A percentile compares a stretch with the other conserved stretches of the same genome.
These are phyloP conservation scores for Stenodema calcarata DNA, from an alignment of 2,888 invertebrate species.

Conservation along the genomic window DNA sequence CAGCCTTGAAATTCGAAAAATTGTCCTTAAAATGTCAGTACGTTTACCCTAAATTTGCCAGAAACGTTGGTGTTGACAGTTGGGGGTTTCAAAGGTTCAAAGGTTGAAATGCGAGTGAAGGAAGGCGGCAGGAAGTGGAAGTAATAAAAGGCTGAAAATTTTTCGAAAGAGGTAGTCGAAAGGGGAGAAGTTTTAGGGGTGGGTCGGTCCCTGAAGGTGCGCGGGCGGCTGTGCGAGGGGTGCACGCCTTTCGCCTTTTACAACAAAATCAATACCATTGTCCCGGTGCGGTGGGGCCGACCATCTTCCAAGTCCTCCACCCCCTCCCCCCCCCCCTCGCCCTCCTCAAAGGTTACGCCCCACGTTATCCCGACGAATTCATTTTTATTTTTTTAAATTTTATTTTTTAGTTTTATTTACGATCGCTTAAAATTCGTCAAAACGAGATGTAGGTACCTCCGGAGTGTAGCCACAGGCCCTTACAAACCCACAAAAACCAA, in stretches of 20 bases:
- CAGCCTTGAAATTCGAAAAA: no score
- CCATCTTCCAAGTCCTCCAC: constrained; percentile 2
- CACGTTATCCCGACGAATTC: background rate
- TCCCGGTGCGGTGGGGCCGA: constrained; percentile 45
- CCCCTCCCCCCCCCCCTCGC: no score
- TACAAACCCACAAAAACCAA: no score
- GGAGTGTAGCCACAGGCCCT: no score
- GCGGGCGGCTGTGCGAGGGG: background rate
- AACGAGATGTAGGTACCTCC: no score
- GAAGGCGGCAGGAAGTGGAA: background rate
- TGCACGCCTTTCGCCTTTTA: constrained; percentile 37
- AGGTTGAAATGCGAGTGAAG: background rate
- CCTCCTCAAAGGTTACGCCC: constrained; percentile 4
- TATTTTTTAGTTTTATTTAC: no score
- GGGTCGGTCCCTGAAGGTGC: background rate
- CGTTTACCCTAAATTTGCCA: no score
- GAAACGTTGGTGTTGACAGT: no score
- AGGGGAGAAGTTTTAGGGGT: constrained; percentile 4
- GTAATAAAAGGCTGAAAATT: constrained; percentile 12
- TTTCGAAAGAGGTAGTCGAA: background rate
- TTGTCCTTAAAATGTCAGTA: no score
- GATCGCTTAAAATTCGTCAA: no score
- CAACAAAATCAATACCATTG: constrained; percentile 49
- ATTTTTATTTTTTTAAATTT: no score
- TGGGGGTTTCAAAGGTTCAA: no score